Evolutionary conservation across 2,113 vertebrate species (phyloP).

Genomic region (Chlamydotis undulata): DNA sequence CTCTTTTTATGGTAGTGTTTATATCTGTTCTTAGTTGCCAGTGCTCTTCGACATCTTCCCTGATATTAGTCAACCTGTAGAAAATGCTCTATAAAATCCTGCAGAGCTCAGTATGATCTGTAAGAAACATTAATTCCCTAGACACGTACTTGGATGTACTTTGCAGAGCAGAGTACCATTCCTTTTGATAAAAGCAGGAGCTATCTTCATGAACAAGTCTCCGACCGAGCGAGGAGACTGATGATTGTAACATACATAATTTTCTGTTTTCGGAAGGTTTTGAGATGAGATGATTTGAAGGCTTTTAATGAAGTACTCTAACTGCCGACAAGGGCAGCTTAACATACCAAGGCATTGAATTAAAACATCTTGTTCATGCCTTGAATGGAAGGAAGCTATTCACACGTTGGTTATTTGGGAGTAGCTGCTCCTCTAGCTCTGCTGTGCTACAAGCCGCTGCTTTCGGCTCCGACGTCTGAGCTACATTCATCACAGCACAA

Average conservation of each 20-base stretch:
- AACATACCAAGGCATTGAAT: conserved; percentile 50
- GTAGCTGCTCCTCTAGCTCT: conserved; percentile 20
- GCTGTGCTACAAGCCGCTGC: not conserved
- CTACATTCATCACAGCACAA: conserved; percentile 10
- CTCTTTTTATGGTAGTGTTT: conserved; percentile 56
- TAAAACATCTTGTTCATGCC: conserved; percentile 56
- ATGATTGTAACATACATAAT: not conserved
- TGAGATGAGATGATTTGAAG: conserved; percentile 16
- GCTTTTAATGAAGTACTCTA: conserved; percentile 37
- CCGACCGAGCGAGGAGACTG: not conserved
- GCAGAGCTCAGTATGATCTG: not conserved
- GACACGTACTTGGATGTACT: not conserved
- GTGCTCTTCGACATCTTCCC: conserved; percentile 7
- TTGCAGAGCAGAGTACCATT: not conserved
- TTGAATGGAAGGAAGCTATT: conserved; percentile 68
- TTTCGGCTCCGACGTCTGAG: not conserved
- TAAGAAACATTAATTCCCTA: not conserved
- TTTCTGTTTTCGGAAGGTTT: conserved; percentile 11
- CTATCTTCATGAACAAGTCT: not conserved
- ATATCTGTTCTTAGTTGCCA: not conserved
- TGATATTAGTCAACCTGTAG: conserved; percentile 18
- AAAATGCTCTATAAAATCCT: conserved; percentile 7
- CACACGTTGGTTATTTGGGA: conserved; percentile 32
- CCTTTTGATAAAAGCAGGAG: not conserved
- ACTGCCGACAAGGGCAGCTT: conserved; percentile 42